phyloP scores from a whole-genome alignment of 2,113 vertebrate species.

The human (Homo sapiens) region GRCh38 chr9:39308001-39308500 shows the following conservation, averaged over 20 bases:
- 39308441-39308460: neutral
- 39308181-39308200: too few relatives aligned
- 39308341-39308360: neutral
- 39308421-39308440: neutral
- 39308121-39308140: too few relatives aligned
- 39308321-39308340: neutral
- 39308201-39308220: neutral
- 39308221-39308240: neutral
- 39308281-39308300: neutral
- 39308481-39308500: neutral
- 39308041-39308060: too few relatives aligned
- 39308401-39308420: neutral
- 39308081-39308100: too few relatives aligned
- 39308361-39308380: neutral
- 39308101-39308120: too few relatives aligned
- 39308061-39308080: too few relatives aligned
- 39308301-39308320: neutral
- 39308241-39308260: neutral
- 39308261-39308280: neutral
- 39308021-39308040: too few relatives aligned
- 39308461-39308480: neutral
- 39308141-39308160: too few relatives aligned
- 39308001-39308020: too few relatives aligned
- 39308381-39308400: neutral
- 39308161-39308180: too few relatives aligned